Evolutionary conservation across 2,888 invertebrate species (phyloP).

Genomic region (Ramazzottius varieornatus): DNA sequence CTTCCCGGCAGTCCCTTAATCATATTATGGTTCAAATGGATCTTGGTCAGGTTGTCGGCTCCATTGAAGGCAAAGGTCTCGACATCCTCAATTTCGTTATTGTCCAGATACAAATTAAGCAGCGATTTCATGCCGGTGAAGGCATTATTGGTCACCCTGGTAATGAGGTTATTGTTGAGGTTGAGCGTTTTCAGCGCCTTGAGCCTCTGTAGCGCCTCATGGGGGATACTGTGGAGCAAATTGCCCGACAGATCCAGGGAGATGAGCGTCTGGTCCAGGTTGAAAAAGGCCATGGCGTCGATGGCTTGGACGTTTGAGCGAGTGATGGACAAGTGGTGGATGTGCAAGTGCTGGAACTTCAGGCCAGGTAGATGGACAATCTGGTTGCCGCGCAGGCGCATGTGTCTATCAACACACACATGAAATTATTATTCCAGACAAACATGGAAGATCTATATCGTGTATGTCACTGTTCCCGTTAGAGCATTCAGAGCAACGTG

Average conservation of each 20-base stretch:
- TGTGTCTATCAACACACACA: constrained; percentile 31
- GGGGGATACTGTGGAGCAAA: constrained; percentile 62
- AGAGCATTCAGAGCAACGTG: no score
- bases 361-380: constrained; percentile 45
- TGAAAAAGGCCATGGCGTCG: constrained; percentile 59
- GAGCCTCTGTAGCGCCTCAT: constrained; percentile 46
- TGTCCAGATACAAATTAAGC: neutral
- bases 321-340: constrained; percentile 64
- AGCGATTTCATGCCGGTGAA: neutral
- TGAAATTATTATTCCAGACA: no score
- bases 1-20: neutral
- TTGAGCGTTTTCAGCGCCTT: constrained; percentile 53
- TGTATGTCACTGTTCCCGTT: no score
- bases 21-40: neutral
- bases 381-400: constrained; percentile 59
- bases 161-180: constrained; percentile 54
- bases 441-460: no score
- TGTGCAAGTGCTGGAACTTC: constrained; percentile 58
- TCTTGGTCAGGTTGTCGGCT: neutral
- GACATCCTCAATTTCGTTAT: neutral
- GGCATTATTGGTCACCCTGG: constrained; percentile 44
- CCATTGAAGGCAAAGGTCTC: neutral
- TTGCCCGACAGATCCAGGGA: constrained; percentile 68
- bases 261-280: constrained; percentile 45
- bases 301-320: constrained; percentile 53